phyloP scores from a whole-genome alignment of 2,797 vertebrate species.

The Agapornis canus region DNA sequence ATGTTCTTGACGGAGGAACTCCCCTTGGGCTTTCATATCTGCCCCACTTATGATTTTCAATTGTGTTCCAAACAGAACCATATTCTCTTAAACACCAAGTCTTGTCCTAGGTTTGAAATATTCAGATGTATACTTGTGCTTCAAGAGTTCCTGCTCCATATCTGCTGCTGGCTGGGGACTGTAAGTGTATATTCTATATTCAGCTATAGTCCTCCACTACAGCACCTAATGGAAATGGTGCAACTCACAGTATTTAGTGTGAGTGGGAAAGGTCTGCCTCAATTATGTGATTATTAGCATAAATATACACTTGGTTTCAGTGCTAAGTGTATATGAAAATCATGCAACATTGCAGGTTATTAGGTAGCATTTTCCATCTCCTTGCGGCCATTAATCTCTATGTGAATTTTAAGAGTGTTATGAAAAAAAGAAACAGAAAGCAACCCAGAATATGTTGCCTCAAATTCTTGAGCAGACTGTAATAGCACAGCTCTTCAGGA shows the following conservation, averaged over 20 bases:
- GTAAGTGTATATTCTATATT: not conserved
- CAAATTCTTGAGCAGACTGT: not conserved
- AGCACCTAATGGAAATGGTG: not conserved
- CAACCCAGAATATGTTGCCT: not conserved
- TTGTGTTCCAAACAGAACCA: not conserved
- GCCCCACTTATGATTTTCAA: conserved; percentile 37
- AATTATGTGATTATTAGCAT: not conserved
- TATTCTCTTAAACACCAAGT: not conserved
- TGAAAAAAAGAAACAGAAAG: not conserved
- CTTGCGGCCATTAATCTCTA: not conserved
- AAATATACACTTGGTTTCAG: not conserved
- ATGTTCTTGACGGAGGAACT: not conserved
- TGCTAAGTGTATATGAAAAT: not conserved
- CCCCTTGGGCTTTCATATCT: not conserved
- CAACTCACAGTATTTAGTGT: not conserved
- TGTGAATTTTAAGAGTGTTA: not conserved
- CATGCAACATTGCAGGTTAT: not conserved
- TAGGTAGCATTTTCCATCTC: not conserved
- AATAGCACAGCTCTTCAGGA: not conserved
- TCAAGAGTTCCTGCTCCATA: not conserved
- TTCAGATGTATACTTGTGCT: not conserved
- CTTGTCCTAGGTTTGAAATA: conserved; percentile 3
- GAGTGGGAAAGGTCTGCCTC: not conserved
- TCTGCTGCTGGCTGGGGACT: not conserved
- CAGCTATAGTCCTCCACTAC: not conserved